A percentile compares a stretch with the other conserved stretches of the same genome.
phyloP scores from a whole-genome alignment of 2,888 invertebrate species.

The Drosophila nr. perissopoda region DNA sequence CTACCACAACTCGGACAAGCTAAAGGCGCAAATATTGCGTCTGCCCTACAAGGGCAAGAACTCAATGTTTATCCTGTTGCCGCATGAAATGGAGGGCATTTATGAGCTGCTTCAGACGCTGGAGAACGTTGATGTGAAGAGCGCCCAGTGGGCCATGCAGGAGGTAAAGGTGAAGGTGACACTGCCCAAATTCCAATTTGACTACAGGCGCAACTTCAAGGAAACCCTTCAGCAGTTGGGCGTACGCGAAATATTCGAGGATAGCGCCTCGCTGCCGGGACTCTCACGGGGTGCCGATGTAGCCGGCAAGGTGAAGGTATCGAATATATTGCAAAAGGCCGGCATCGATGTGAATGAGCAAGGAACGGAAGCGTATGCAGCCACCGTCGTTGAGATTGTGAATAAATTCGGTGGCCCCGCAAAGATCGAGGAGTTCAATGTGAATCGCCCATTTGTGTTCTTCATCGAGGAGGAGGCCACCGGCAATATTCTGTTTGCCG shows the following conservation, averaged over 20 bases:
- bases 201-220: conserved; percentile 88
- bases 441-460: conserved; percentile 91
- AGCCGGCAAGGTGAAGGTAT: conserved; percentile 87
- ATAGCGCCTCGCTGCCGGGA: conserved; percentile 89
- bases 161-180: conserved; percentile 87
- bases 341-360: conserved; percentile 92
- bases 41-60: conserved; percentile 91
- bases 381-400: conserved; percentile 88
- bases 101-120: conserved; percentile 87
- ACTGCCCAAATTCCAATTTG: conserved; percentile 91
- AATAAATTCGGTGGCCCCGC: conserved; percentile 90
- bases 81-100: conserved; percentile 88
- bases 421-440: conserved; percentile 87
- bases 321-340: conserved; percentile 90
- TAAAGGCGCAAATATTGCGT: conserved; percentile 90
- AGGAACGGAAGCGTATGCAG: conserved; percentile 90
- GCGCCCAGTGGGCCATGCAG: conserved; percentile 87
- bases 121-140: conserved; percentile 86
- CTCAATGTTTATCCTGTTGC: conserved; percentile 90
- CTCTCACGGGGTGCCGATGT: conserved; percentile 88
- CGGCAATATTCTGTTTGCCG: conserved; percentile 91
- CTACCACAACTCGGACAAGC: conserved; percentile 87
- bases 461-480: conserved; percentile 91
- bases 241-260: conserved; percentile 89
- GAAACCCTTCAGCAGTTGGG: conserved; percentile 88